Percentiles rank a stretch among this genome's conserved stretches.
Evolutionary conservation across 2,797 vertebrate genomes (phyloP).

Genomic region (Darevskia mixta): DNA sequence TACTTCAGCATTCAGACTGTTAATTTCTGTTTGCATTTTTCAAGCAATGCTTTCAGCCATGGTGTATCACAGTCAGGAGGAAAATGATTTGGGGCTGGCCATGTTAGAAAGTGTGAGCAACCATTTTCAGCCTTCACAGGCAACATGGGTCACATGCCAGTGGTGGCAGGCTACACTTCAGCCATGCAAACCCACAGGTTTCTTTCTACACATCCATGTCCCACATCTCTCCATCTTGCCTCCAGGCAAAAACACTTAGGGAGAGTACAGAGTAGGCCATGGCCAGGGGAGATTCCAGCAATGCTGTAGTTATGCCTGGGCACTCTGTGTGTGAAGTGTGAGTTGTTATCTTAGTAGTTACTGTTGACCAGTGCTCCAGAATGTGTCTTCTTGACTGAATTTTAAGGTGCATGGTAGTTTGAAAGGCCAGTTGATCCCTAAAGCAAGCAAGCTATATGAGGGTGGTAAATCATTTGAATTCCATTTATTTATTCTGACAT

Average conservation of each 20-base stretch:
- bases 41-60: not conserved
- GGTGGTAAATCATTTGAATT: not conserved
- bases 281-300: not conserved
- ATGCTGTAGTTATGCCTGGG: slow-evolving; percentile 4
- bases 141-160: no score
- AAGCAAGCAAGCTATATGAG: slow-evolving; percentile 5
- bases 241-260: no score
- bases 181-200: no score
- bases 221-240: no score
- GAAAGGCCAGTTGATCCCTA: slow-evolving; percentile 27
- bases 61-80: slow-evolving; percentile 3
- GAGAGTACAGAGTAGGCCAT: no score
- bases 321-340: not conserved
- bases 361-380: slow-evolving; percentile 15
- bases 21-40: not conserved
- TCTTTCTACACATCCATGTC: no score
- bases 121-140: no score
- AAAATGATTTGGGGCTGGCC: not conserved
- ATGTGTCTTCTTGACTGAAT: slow-evolving; percentile 7
- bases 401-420: accelerated
- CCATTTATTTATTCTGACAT: not conserved
- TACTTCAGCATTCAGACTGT: not conserved
- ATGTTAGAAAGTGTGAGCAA: not conserved
- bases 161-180: no score
- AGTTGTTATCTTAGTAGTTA: not conserved